A percentile compares a stretch with the other conserved stretches of the same genome.
phyloP scores from a whole-genome alignment of 2,113 vertebrate genomes.

The Phyllostomus hastatus region DNA sequence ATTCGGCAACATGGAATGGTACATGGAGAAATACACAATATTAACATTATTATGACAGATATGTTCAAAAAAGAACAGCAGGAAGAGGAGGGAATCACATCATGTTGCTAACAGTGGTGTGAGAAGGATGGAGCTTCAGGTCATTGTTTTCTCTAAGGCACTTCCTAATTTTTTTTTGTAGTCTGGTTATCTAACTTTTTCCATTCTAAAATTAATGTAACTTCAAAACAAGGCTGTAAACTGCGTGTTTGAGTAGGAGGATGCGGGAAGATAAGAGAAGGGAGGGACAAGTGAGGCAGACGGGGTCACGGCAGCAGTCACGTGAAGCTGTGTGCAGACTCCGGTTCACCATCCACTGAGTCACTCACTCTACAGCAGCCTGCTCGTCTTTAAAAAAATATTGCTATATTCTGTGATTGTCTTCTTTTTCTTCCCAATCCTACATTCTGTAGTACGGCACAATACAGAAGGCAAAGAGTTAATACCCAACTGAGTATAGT shows the following conservation, averaged over 20 bases:
- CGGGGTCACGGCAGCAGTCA: background rate
- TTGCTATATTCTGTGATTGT: background rate
- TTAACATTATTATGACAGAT: background rate
- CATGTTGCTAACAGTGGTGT: background rate
- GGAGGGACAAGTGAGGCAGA: background rate
- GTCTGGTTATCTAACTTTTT: background rate
- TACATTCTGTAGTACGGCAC: conserved; percentile 1
- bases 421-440: background rate
- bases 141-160: background rate
- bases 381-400: background rate
- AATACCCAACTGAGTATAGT: background rate
- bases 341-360: background rate
- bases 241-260: conserved; percentile 3
- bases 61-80: background rate
- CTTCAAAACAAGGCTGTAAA: conserved; percentile 28
- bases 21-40: conserved; percentile 12
- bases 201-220: background rate
- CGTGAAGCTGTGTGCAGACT: background rate
- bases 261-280: background rate
- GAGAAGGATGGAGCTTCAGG: background rate
- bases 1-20: background rate
- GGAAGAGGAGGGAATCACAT: conserved; percentile 2
- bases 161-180: conserved; percentile 33
- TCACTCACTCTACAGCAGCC: background rate
- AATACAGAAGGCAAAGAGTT: background rate